These are phyloP conservation scores for Luscinia megarhynchos DNA, from an alignment of 2,797 vertebrate genomes.

Conservation along the genomic window DNA sequence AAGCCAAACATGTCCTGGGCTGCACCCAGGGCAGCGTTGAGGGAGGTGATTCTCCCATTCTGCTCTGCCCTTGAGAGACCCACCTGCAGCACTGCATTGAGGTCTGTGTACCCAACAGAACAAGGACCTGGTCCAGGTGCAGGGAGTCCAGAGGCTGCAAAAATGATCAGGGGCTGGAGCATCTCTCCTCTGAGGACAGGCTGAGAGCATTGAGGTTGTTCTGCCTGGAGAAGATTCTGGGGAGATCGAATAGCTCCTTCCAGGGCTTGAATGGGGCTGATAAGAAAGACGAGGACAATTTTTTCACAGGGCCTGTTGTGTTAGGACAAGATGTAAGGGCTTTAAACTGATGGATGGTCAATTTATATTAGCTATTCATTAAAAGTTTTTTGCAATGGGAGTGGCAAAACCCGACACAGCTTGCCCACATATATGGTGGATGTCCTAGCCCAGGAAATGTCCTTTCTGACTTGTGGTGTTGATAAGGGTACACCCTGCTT, in stretches of 20 bases:
- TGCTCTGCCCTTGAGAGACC: not conserved
- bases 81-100: not conserved
- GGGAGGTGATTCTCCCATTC: not conserved
- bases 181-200: not conserved
- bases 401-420: not conserved
- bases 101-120: too few relatives aligned
- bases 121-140: not conserved
- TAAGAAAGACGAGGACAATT: not conserved
- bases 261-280: not conserved
- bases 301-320: not conserved
- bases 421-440: not conserved
- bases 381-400: not conserved
- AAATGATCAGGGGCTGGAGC: not conserved
- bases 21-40: rapidly evolving
- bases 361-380: not conserved
- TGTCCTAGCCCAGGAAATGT: not conserved
- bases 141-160: not conserved
- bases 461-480: not conserved
- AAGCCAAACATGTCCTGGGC: not conserved
- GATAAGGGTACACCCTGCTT: not conserved
- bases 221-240: not conserved
- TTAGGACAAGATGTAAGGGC: not conserved
- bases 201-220: not conserved
- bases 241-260: not conserved
- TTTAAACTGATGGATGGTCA: not conserved